A percentile compares a stretch with the other conserved stretches of the same genome.
Conservation (phyloP, 2,797 vertebrate species). For the Florisuga fusca region DNA sequence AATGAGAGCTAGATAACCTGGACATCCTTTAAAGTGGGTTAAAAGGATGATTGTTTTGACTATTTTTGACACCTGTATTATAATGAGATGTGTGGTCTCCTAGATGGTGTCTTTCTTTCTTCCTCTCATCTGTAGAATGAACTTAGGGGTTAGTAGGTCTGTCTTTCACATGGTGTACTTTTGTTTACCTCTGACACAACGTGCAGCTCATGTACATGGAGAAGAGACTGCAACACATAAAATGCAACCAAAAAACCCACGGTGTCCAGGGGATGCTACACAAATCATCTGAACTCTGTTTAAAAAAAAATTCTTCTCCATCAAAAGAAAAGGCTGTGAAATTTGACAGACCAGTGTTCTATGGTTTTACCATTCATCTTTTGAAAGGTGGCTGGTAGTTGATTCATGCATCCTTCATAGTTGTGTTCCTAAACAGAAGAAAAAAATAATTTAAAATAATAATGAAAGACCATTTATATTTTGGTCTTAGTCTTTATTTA, state of each 20-base stretch:
- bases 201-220: fast-evolving
- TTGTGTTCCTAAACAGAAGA: background rate
- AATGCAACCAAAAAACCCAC: background rate
- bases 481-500: background rate
- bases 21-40: background rate
- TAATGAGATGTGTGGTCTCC: background rate
- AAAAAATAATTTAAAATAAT: background rate
- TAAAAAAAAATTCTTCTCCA: background rate
- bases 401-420: background rate
- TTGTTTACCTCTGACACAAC: background rate
- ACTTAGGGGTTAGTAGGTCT: background rate
- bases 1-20: background rate
- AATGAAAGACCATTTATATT: background rate
- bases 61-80: background rate
- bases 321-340: background rate
- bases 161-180: background rate
- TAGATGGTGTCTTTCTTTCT: background rate
- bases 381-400: background rate
- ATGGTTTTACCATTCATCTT: background rate
- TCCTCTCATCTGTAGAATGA: background rate
- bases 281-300: background rate
- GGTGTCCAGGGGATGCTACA: background rate
- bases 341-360: background rate
- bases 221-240: background rate
- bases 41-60: conserved; percentile 9